Conservation (phyloP, 2,888 invertebrate species). For the Eupithecia centaureata region DNA sequence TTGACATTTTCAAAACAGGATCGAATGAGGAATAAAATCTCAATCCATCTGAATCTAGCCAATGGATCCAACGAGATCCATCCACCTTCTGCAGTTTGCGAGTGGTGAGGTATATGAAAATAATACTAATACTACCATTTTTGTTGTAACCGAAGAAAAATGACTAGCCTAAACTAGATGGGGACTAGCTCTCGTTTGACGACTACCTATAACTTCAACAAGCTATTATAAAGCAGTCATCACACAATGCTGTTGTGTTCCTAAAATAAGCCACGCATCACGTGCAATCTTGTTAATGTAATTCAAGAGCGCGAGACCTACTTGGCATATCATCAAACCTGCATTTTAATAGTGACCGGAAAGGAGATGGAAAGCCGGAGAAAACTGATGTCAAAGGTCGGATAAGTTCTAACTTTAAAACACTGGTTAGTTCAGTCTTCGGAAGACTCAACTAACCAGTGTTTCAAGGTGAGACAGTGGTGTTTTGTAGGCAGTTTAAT, state of each 20-base stretch:
- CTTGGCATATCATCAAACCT: constrained; percentile 56
- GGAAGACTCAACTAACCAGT: no score
- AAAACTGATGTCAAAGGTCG: constrained; percentile 8
- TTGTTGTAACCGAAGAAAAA: background rate
- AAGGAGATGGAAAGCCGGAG: background rate
- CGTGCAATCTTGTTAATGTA: constrained; percentile 45
- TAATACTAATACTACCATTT: background rate
- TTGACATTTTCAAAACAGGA: no score
- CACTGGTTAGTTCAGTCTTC: background rate
- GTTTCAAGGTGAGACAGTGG: no score
- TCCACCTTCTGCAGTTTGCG: no score
- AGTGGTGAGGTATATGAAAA: background rate
- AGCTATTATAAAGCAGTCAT: background rate
- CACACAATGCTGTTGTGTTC: constrained; percentile 25
- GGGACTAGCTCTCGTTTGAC: background rate
- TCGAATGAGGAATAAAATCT: no score
- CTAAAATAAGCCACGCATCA: constrained; percentile 46
- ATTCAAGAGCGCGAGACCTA: constrained; percentile 50
- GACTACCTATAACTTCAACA: background rate
- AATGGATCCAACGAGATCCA: no score
- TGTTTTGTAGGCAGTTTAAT: no score
- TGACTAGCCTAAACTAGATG: background rate
- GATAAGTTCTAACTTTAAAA: background rate
- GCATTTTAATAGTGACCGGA: constrained; percentile 41
- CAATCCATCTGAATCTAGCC: no score